Conservation (phyloP, 2,797 vertebrate genomes). For the Epinephelus awoara region DNA sequence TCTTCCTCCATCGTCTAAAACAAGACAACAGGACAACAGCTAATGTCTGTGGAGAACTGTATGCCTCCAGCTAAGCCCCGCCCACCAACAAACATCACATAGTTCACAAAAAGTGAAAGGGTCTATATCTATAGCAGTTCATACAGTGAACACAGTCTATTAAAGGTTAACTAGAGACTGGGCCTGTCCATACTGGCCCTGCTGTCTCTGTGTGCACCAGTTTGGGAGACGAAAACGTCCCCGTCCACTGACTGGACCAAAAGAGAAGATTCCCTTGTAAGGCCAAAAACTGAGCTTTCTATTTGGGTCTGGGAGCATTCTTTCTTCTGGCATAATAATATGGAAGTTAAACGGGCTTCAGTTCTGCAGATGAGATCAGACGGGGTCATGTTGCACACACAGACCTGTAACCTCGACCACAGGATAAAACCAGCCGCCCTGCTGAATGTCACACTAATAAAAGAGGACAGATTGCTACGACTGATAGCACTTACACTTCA, state of each 20-base stretch:
- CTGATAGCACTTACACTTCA: conserved; percentile 21
- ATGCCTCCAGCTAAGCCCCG: too few relatives aligned
- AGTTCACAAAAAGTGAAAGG: too few relatives aligned
- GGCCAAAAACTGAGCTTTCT: conserved; percentile 57
- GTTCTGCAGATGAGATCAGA: conserved; percentile 58
- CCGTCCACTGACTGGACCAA: conserved; percentile 18
- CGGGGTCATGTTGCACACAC: conserved; percentile 60
- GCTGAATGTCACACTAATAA: conserved; percentile 55
- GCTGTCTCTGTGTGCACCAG: conserved; percentile 13
- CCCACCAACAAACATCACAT: too few relatives aligned
- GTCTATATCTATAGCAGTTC: not conserved
- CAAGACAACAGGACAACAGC: too few relatives aligned
- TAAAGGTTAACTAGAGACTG: conserved; percentile 37
- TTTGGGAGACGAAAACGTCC: conserved; percentile 42
- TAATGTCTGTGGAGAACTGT: too few relatives aligned
- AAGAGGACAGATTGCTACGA: conserved; percentile 35
- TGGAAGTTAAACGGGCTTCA: conserved; percentile 35
- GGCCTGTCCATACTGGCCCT: conserved; percentile 39
- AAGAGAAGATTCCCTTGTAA: conserved; percentile 66
- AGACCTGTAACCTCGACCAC: conserved; percentile 24
- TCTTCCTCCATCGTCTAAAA: too few relatives aligned
- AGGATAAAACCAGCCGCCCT: conserved; percentile 26
- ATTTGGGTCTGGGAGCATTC: conserved; percentile 63
- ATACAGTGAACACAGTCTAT: conserved; percentile 26
- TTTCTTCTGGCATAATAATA: conserved; percentile 65